A percentile compares a stretch with the other conserved stretches of the same genome.
Evolutionary conservation across 2,888 invertebrate genomes (phyloP).

Genomic region (Brachyptera putata): DNA sequence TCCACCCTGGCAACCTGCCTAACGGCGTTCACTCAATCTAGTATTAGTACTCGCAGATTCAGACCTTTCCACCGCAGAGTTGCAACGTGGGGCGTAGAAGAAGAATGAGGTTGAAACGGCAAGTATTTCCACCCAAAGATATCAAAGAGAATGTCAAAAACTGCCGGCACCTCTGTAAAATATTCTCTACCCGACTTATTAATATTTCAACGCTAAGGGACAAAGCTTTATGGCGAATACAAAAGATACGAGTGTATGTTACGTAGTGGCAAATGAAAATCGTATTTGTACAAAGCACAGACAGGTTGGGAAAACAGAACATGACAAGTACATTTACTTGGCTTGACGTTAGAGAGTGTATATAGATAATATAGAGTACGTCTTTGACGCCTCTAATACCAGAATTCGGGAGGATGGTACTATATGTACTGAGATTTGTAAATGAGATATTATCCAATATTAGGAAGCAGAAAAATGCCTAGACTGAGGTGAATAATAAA

Average conservation of each 20-base stretch:
- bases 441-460: no score
- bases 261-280: background rate
- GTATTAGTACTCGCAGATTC: background rate
- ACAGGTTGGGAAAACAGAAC: background rate
- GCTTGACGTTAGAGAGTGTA: no score
- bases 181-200: slow-evolving; percentile 18
- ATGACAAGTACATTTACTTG: no score
- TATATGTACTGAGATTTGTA: no score
- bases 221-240: slow-evolving; percentile 15
- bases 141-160: slow-evolving; percentile 13
- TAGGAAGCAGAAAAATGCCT: no score
- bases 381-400: no score
- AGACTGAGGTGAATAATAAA: no score
- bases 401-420: no score
- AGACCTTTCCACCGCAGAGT: background rate
- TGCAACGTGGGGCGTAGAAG: no score
- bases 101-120: slow-evolving; percentile 10
- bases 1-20: background rate
- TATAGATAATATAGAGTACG: no score
- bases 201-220: slow-evolving; percentile 16
- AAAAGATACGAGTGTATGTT: background rate
- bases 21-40: background rate
- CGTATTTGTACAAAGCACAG: background rate
- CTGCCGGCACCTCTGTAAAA: slow-evolving; percentile 11
- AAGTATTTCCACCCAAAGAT: slow-evolving; percentile 2